These are phyloP conservation scores for Craniophora ligustri DNA, from an alignment of 2,888 invertebrate genomes.

Conservation along the genomic window DNA sequence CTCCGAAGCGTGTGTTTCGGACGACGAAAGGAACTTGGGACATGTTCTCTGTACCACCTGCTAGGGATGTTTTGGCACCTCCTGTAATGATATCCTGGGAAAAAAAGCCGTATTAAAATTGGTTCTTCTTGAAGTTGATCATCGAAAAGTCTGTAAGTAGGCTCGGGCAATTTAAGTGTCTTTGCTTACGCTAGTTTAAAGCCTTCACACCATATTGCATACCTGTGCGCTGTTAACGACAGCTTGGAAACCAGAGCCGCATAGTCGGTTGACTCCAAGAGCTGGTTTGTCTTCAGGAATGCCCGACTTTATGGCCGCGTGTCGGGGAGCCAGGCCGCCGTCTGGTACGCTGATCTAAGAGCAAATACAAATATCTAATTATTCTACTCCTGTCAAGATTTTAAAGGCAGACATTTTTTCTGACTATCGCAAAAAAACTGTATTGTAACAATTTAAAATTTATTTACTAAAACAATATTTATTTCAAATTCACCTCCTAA, in stretches of 20 bases:
- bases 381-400: no score
- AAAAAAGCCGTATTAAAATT: not conserved
- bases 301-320: constrained; percentile 94
- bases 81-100: constrained; percentile 95
- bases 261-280: constrained; percentile 96
- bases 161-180: no score
- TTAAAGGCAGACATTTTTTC: no score
- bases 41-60: constrained; percentile 99
- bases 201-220: not conserved
- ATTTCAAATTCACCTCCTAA: no score
- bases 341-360: constrained; percentile 93
- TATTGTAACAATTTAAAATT: no score
- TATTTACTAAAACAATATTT: no score
- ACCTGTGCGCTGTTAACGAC: constrained; percentile 97
- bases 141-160: no score
- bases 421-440: no score
- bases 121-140: not conserved
- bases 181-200: not conserved
- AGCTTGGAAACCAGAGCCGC: constrained; percentile 99
- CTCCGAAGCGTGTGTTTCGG: constrained; percentile 95
- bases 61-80: constrained; percentile 94
- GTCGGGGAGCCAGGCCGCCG: constrained; percentile 95
- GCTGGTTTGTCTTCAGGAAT: constrained; percentile 95
- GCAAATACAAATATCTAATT: not conserved
- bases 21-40: constrained; percentile 95